phyloP scores from a whole-genome alignment of 2,797 vertebrate genomes.

The Pangasius macronema region DNA sequence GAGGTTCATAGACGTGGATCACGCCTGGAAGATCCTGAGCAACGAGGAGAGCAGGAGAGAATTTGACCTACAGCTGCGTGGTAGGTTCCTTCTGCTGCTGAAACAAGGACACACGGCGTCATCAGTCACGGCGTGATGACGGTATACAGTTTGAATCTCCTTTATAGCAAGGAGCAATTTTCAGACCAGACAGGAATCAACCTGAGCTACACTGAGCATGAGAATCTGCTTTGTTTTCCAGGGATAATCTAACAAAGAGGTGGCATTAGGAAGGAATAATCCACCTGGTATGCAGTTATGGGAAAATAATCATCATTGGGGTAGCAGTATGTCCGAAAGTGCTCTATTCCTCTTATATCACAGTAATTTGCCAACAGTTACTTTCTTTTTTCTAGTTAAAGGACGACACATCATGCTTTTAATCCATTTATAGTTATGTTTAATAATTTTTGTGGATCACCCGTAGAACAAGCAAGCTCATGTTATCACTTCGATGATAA shows the following conservation, averaged over 20 bases:
- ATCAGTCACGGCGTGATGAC: not conserved
- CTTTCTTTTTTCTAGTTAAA: not conserved
- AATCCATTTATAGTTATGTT: not conserved
- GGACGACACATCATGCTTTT: not conserved
- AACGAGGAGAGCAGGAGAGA: conserved; percentile 81
- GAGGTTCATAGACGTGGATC: conserved; percentile 85
- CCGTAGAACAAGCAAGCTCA: not conserved
- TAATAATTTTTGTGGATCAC: not conserved
- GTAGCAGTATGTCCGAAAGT: not conserved
- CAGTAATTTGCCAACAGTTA: not conserved
- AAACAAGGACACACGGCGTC: not conserved
- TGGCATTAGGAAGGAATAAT: not conserved
- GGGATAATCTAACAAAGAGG: not conserved
- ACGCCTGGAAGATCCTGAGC: conserved; percentile 87
- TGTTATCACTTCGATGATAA: not conserved
- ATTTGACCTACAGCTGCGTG: conserved; percentile 82
- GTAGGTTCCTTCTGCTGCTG: conserved; percentile 69
- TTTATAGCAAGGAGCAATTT: not conserved
- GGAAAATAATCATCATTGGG: not conserved
- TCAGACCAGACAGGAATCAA: not conserved
- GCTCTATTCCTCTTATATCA: not conserved
- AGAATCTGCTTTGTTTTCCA: not conserved
- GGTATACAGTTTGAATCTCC: too few species aligned
- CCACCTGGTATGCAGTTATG: not conserved
- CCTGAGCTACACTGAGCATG: not conserved